Evolutionary conservation across 2,113 vertebrate genomes (phyloP).

Genomic region (Ahaetulla prasina): DNA sequence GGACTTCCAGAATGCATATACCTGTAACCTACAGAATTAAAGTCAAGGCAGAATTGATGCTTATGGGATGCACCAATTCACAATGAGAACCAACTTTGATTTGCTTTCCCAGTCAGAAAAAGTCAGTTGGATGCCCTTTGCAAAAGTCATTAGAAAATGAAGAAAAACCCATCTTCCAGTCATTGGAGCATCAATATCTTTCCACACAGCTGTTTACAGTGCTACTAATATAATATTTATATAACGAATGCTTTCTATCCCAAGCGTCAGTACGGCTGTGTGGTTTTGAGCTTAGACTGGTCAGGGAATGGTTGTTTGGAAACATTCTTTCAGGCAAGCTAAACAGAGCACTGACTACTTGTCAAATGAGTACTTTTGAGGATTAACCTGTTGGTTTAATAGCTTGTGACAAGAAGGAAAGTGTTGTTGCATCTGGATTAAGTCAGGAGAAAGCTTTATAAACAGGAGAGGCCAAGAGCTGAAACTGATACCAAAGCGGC

Average conservation of each 20-base stretch:
- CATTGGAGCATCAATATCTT: not conserved
- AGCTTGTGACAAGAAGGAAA: not conserved
- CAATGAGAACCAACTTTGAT: not conserved
- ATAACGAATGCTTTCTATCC: accelerated
- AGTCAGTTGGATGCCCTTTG: not conserved
- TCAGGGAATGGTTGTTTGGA: accelerated
- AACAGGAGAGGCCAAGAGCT: no score
- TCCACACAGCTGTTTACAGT: not conserved
- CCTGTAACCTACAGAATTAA: not conserved
- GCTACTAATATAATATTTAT: accelerated
- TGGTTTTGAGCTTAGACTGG: not conserved
- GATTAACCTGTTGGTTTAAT: not conserved
- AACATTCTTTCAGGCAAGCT: not conserved
- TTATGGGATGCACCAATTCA: not conserved
- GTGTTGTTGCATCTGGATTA: no score
- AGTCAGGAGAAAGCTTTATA: not conserved
- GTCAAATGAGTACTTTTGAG: accelerated
- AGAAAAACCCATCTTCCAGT: not conserved
- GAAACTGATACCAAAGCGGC: not conserved
- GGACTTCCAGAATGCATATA: not conserved
- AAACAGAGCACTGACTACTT: not conserved
- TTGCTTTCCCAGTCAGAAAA: not conserved
- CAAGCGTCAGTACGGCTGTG: accelerated
- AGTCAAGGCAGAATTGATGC: not conserved
- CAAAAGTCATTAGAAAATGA: no score